A percentile compares a stretch with the other conserved stretches of the same genome.
These are phyloP conservation scores for Xenentodon cancila DNA, from an alignment of 2,797 vertebrate species.

Conservation along the genomic window DNA sequence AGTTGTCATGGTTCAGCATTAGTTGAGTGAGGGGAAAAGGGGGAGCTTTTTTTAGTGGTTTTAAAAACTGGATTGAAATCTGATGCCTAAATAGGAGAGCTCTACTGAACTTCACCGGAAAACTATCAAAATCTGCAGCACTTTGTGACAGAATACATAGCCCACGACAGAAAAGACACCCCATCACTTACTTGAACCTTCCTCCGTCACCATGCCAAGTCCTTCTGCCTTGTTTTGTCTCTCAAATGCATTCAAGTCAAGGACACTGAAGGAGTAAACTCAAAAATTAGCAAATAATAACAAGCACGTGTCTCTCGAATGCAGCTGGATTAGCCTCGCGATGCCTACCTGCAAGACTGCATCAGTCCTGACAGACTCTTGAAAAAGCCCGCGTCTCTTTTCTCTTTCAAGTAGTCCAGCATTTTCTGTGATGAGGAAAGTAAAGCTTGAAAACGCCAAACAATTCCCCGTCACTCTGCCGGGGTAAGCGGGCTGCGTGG, in stretches of 20 bases:
- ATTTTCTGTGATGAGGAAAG: conserved; percentile 87
- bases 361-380: conserved; percentile 97
- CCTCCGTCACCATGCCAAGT: conserved; percentile 98
- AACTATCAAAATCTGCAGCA: neutral
- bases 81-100: neutral
- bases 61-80: no score
- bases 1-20: conserved; percentile 52
- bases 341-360: conserved; percentile 97
- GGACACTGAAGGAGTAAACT: conserved; percentile 81
- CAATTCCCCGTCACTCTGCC: no score
- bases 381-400: conserved; percentile 98
- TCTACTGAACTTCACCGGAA: conserved; percentile 3
- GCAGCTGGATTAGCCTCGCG: neutral
- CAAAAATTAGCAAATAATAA: neutral
- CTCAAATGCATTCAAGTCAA: conserved; percentile 99
- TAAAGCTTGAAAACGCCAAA: no score
- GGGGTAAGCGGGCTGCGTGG: neutral
- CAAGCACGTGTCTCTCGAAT: neutral
- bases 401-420: conserved; percentile 98
- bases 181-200: conserved; percentile 94
- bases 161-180: neutral
- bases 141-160: neutral
- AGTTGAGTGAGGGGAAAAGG: no score
- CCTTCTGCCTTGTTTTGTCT: conserved; percentile 99
- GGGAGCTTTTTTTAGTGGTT: no score